Conservation (phyloP, 2,888 invertebrate genomes). For the Scrobipalpa atriplicella region DNA sequence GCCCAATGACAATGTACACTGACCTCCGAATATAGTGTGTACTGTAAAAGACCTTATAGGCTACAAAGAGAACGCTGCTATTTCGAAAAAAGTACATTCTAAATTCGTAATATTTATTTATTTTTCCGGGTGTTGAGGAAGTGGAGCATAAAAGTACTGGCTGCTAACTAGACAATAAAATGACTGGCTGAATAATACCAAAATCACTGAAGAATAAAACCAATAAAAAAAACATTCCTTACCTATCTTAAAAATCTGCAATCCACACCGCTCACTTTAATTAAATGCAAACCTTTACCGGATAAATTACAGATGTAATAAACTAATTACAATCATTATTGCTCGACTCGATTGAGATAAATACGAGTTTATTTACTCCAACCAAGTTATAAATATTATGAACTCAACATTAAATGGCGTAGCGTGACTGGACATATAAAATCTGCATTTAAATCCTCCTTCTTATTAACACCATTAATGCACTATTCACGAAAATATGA, state of each 20-base stretch:
- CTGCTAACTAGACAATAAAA: not conserved
- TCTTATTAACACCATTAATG: constrained; percentile 50
- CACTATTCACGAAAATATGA: constrained; percentile 46
- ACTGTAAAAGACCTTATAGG: constrained; percentile 5
- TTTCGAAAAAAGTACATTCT: not conserved
- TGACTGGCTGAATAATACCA: not conserved
- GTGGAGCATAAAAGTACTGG: not conserved
- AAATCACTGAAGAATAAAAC: not conserved
- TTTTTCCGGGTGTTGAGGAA: not conserved
- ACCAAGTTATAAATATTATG: constrained; percentile 46
- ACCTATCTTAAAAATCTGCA: not conserved
- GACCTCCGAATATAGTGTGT: constrained; percentile 46
- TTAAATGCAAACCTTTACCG: constrained; percentile 27
- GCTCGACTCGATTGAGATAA: constrained; percentile 48
- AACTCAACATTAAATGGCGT: constrained; percentile 42
- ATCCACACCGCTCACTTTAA: not conserved
- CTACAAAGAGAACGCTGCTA: not conserved
- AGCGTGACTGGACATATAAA: constrained; percentile 45
- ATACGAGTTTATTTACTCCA: constrained; percentile 49
- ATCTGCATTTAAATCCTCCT: constrained; percentile 52
- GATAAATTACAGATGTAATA: constrained; percentile 41
- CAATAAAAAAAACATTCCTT: not conserved
- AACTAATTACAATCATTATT: constrained; percentile 24
- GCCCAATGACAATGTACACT: constrained; percentile 51
- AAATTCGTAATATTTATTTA: not conserved